Base-by-base conservation (phyloP, 2,888 invertebrate genomes). In the Megaustenia siamemsis region DNA sequence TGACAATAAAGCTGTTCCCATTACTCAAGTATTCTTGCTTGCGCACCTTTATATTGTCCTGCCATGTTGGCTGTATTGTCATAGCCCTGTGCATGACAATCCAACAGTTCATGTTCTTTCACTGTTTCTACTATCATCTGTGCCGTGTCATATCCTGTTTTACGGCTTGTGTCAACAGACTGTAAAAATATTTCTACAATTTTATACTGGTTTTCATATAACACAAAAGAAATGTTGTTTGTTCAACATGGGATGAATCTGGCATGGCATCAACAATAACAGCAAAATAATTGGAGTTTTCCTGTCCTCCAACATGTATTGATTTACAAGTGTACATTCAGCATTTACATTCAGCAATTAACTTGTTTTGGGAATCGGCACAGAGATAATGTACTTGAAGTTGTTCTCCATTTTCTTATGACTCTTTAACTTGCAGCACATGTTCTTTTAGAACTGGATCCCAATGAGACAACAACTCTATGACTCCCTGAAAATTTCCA, bases 301-400 rank as follows among this genome's bases (percentile, higher is more conserved):
- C n/a, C 15, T 60, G 60, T 60, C 60, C 60, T 60, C 15, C 60
- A 60, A n/a, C 60, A 60, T 49, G 49, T 49, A 18, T 18, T 49
- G 49, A 10, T 49, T 49, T 49, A 49, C 49, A 49, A 49, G 18
- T 49, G 49, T 12, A 18, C 12, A 63, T 63, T 10, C 5, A 63
- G 8, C n/a, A n/a, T n/a, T n/a, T n/a, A 49, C 49, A 49, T 49
- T 49, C 49, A 60, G 60, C 60, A 60, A n/a, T 60, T 60, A 60
- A 60, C 60, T 60, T 24, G 60, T 60, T 60, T 60, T 60, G 60
- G 60, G 60, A 60, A 60, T 60, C 60, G 60, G n/a, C 60, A 60
- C 60, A 6, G 12, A 60, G 60, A 60, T 60, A 60, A 60, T 60
- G 60, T 60, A 60, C n/a, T 60, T 60, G 60, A 60, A 60, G 60